Conservation (phyloP, 2,797 vertebrate species). For the Potorous gilbertii region DNA sequence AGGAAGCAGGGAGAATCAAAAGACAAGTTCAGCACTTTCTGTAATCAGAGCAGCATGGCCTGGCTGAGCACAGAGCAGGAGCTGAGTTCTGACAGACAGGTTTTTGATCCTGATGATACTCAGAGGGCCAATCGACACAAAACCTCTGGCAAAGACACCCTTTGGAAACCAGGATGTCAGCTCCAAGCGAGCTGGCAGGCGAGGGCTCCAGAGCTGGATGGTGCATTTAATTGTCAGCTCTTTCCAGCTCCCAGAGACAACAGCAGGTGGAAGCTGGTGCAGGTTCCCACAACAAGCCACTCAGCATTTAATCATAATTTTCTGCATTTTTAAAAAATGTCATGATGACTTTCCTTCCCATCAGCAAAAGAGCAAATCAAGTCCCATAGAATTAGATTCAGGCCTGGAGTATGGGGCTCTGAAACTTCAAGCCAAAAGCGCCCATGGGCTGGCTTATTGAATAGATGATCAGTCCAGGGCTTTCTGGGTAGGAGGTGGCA, state of each 20-base stretch:
- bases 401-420: background rate
- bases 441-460: background rate
- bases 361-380: background rate
- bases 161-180: background rate
- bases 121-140: background rate
- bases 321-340: background rate
- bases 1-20: no score
- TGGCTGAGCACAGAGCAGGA: background rate
- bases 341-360: background rate
- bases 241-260: background rate
- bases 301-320: background rate
- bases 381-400: accelerated
- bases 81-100: background rate
- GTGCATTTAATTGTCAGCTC: background rate
- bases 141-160: background rate
- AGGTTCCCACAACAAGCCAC: background rate
- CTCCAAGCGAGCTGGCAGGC: background rate
- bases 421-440: accelerated
- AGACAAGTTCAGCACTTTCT: background rate
- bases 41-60: background rate
- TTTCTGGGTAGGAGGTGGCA: background rate
- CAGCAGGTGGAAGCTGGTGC: background rate
- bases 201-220: background rate
- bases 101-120: background rate
- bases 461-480: background rate